These are phyloP conservation scores for Dolichotis patagonum DNA, from an alignment of 2,113 vertebrate species.

Conservation along the genomic window DNA sequence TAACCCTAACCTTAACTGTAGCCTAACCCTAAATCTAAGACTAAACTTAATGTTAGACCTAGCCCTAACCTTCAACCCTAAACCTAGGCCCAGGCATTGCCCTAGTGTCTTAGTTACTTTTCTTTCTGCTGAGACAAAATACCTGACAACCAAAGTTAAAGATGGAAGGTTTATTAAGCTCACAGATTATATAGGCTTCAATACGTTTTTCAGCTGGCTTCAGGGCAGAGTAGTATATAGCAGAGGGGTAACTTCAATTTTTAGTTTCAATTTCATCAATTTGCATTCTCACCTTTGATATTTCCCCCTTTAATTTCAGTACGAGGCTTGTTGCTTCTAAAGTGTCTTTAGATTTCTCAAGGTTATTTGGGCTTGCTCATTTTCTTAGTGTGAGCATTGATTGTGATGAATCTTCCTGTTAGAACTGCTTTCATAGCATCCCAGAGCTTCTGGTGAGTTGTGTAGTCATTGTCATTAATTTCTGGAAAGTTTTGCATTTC, in stretches of 20 bases:
- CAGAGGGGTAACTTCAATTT: not conserved
- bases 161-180: not conserved
- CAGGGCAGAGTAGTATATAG: not conserved
- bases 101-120: not conserved
- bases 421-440: not conserved
- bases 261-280: not conserved
- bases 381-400: too few species aligned
- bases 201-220: not conserved
- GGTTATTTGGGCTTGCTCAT: too few species aligned
- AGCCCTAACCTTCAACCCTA: not conserved
- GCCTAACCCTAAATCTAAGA: not conserved
- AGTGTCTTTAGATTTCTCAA: too few species aligned
- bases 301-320: too few species aligned
- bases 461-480: not conserved
- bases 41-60: not conserved
- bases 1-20: not conserved
- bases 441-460: not conserved
- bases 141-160: not conserved
- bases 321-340: too few species aligned
- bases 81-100: not conserved
- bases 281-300: not conserved
- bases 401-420: not conserved
- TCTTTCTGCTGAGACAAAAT: not conserved
- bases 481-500: not conserved
- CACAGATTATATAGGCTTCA: not conserved